phyloP scores from a whole-genome alignment of 1,140 invertebrate genomes.

The Sarcophaga peregrina region DNA sequence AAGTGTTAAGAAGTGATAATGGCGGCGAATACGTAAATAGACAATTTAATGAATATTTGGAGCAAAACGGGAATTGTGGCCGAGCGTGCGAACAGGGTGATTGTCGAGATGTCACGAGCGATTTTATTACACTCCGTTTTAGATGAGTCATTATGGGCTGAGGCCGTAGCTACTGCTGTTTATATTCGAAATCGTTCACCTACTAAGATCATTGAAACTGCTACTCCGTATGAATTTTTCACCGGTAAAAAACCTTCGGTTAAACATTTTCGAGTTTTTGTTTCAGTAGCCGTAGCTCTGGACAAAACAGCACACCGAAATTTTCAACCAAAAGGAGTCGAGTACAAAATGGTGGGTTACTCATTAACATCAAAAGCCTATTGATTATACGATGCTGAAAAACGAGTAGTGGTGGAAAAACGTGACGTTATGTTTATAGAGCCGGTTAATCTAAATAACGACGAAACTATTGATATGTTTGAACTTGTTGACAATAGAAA shows the following conservation, averaged over 20 bases:
- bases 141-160: conserved; percentile 65
- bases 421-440: conserved; percentile 35
- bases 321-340: conserved; percentile 40
- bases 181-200: no score
- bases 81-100: conserved; percentile 54
- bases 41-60: conserved; percentile 43
- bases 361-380: conserved; percentile 22
- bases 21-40: no score
- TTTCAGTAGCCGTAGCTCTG: no score
- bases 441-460: no score
- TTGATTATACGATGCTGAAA: conserved; percentile 32
- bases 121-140: conserved; percentile 56
- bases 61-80: conserved; percentile 47
- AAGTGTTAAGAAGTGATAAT: conserved; percentile 51
- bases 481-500: no score
- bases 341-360: conserved; percentile 20
- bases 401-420: background rate
- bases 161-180: conserved; percentile 64
- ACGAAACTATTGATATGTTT: no score
- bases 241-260: no score
- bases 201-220: no score
- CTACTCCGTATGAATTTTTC: no score
- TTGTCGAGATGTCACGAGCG: conserved; percentile 53
- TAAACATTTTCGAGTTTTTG: no score
- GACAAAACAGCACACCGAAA: no score